phyloP scores from a whole-genome alignment of 2,888 invertebrate species.

The Cephus pulcher region DNA sequence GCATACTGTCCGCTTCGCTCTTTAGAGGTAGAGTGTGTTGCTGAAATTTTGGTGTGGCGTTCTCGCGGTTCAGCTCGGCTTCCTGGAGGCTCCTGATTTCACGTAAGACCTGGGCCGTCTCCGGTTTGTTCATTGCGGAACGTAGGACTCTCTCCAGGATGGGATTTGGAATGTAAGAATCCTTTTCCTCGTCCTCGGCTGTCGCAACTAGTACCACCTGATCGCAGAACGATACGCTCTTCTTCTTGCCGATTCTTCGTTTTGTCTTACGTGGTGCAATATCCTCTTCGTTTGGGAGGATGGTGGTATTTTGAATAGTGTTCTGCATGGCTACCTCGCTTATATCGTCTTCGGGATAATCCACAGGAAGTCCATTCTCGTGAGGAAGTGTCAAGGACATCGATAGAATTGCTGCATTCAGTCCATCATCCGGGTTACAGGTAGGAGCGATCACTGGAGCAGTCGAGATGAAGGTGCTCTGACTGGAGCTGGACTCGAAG shows the following conservation, averaged over 20 bases:
- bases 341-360: conserved; percentile 61
- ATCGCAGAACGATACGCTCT: conserved; percentile 95
- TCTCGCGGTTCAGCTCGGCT: conserved; percentile 62
- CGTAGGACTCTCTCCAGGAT: conserved; percentile 87
- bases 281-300: conserved; percentile 60
- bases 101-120: conserved; percentile 70
- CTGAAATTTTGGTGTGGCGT: conserved; percentile 61
- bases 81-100: conserved; percentile 68
- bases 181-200: conserved; percentile 91
- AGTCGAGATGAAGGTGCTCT: conserved; percentile 36
- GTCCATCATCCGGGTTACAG: conserved; percentile 41
- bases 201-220: conserved; percentile 93
- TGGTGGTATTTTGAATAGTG: conserved; percentile 62
- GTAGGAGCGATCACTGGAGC: conserved; percentile 13
- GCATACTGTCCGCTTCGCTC: conserved; percentile 59
- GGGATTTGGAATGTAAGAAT: conserved; percentile 91
- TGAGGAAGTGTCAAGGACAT: conserved; percentile 66
- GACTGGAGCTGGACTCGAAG: conserved; percentile 49
- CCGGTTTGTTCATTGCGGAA: conserved; percentile 82
- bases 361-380: conserved; percentile 67
- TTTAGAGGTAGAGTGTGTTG: conserved; percentile 66
- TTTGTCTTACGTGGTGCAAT: conserved; percentile 68
- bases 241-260: conserved; percentile 81
- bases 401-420: conserved; percentile 58
- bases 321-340: conserved; percentile 64